A percentile compares a stretch with the other conserved stretches of the same genome.
These are phyloP conservation scores for Diabrotica balteata DNA, from an alignment of 2,888 invertebrate genomes.

Conservation along the genomic window DNA sequence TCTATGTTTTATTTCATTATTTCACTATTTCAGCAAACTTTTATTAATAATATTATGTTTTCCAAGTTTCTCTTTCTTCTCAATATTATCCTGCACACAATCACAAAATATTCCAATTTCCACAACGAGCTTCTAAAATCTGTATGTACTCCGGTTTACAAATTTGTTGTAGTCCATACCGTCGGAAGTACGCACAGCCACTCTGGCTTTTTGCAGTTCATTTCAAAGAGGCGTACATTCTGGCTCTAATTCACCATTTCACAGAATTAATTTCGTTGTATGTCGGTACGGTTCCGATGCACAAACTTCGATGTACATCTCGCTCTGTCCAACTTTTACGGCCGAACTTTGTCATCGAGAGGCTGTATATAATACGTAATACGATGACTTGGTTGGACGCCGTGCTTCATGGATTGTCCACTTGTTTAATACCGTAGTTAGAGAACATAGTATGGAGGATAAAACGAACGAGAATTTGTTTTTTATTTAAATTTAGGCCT, in stretches of 20 bases:
- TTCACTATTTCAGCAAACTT: no score
- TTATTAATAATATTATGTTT: no score
- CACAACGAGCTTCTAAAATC: no score
- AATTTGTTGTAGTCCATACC: no score
- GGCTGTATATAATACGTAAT: slow-evolving; percentile 1
- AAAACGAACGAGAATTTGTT: no score
- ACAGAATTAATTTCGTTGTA: slow-evolving; percentile 6
- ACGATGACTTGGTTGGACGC: not conserved
- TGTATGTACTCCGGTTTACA: no score
- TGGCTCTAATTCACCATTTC: slow-evolving; percentile 9
- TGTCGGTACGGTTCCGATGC: not conserved
- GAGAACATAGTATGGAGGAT: not conserved
- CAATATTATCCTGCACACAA: no score
- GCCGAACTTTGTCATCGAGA: slow-evolving; percentile 8
- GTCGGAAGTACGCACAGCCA: no score
- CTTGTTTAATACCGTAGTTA: not conserved
- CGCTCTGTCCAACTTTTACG: slow-evolving; percentile 3
- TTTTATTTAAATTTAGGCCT: no score
- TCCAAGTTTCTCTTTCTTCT: no score
- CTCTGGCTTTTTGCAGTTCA: not conserved
- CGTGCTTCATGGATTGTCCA: slow-evolving; percentile 9
- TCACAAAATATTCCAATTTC: no score
- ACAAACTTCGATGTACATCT: not conserved
- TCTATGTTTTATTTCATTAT: no score
- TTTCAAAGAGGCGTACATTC: not conserved